Conservation (phyloP, 2,888 invertebrate species). For the Silvanus unidentatus region DNA sequence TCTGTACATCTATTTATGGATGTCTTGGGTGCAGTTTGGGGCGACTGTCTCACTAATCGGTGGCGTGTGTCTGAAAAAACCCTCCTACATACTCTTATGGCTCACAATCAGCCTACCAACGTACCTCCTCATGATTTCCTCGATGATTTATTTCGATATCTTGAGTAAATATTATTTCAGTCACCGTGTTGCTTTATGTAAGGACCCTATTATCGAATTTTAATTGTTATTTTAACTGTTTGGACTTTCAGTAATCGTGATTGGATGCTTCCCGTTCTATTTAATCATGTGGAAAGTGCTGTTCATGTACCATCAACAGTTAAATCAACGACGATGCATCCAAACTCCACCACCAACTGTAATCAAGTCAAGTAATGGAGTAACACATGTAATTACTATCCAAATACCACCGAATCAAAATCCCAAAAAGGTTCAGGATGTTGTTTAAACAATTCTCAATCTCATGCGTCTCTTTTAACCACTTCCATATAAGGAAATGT, state of each 20-base stretch:
- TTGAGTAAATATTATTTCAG: no score
- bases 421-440: not conserved
- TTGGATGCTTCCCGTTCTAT: not conserved
- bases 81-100: slow-evolving; percentile 31
- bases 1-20: slow-evolving; percentile 28
- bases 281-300: not conserved
- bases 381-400: not conserved
- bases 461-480: no score
- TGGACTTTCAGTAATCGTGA: not conserved
- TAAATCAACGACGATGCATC: not conserved
- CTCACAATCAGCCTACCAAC: slow-evolving; percentile 27
- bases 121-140: slow-evolving; percentile 15
- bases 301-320: not conserved
- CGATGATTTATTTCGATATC: no score
- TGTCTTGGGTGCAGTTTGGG: slow-evolving; percentile 28
- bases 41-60: slow-evolving; percentile 28
- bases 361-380: not conserved
- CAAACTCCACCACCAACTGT: not conserved
- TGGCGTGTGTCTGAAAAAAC: slow-evolving; percentile 27
- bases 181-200: no score
- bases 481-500: no score
- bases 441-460: not conserved
- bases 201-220: no score
- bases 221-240: no score
- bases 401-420: not conserved